Conservation (phyloP, 2,113 vertebrate genomes). For the Lycocorax pyrrhopterus region DNA sequence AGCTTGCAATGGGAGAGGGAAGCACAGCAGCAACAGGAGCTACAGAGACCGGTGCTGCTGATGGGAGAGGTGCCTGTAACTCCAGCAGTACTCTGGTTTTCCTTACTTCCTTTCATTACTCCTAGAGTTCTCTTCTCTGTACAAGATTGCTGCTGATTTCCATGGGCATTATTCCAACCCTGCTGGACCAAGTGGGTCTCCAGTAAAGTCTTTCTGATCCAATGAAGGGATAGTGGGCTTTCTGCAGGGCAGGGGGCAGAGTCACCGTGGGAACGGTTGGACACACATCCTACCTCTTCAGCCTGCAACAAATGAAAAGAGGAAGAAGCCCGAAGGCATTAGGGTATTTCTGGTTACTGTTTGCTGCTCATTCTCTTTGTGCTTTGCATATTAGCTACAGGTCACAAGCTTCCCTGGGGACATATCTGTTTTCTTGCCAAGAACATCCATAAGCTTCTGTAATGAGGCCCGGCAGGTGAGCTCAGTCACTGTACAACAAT, state of each 20-base stretch:
- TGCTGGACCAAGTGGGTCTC: not conserved
- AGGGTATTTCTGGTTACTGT: not conserved
- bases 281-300: not conserved
- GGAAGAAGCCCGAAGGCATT: not conserved
- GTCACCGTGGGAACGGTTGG: not conserved
- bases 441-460: constrained; percentile 16
- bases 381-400: not conserved
- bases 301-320: not conserved
- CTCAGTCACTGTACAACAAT: not conserved
- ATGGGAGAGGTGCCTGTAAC: not conserved
- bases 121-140: not conserved
- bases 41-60: not conserved
- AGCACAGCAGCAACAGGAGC: not conserved
- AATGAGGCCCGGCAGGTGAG: constrained; percentile 20
- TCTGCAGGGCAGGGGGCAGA: not conserved
- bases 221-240: not conserved
- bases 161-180: not conserved
- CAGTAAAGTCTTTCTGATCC: not conserved
- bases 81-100: not conserved
- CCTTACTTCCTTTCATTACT: not conserved
- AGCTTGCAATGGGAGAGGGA: not conserved
- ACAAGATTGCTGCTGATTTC: not conserved
- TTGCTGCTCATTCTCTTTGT: constrained; percentile 4
- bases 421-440: not conserved
- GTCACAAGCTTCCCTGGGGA: not conserved